Evolutionary conservation across 2,113 vertebrate species (phyloP).

Genomic region (Sylvia atricapilla): DNA sequence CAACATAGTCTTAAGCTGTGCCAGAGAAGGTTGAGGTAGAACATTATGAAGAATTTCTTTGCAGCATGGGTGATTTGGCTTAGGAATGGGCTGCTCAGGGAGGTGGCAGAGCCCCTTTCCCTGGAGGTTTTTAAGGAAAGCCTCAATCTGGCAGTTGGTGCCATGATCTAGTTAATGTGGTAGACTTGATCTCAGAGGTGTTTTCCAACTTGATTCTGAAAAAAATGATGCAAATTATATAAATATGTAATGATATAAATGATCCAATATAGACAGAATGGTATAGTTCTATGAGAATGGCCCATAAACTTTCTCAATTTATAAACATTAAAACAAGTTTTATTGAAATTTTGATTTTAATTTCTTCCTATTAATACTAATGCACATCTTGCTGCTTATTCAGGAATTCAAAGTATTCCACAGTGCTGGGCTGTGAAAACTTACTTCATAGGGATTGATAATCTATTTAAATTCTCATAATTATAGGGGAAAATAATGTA

Average conservation of each 20-base stretch:
- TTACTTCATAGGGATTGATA: neutral
- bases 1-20: neutral
- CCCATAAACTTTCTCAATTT: neutral
- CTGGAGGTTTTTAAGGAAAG: neutral
- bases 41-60: neutral
- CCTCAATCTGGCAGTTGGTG: fast-evolving
- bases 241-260: neutral
- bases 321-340: neutral
- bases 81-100: neutral
- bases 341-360: neutral
- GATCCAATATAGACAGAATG: neutral
- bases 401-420: neutral
- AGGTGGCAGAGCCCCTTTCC: neutral
- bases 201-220: neutral
- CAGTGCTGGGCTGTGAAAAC: neutral
- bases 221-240: neutral
- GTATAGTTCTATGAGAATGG: neutral
- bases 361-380: neutral
- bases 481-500: neutral
- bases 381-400: neutral
- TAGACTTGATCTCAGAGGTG: neutral
- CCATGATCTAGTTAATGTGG: fast-evolving
- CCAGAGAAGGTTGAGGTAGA: neutral
- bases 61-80: neutral
- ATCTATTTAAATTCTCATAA: neutral